Base-by-base conservation (phyloP, 1,140 invertebrate species). In the Aleiodes sp. region DNA sequence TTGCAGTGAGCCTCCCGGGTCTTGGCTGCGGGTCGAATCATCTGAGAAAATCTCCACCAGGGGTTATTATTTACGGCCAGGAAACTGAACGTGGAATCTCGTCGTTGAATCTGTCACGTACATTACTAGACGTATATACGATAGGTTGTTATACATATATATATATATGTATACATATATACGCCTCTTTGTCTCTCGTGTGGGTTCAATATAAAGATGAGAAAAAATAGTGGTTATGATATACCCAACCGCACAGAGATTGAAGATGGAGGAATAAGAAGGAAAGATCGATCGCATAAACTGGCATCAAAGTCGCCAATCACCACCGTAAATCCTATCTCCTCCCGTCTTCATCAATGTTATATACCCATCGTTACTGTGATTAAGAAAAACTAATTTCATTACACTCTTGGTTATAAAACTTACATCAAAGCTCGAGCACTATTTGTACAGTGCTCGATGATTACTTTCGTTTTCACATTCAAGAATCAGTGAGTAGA, bases 21-120 rank as follows among this genome's bases (percentile, higher is more conserved):
- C 67, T 69, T 41, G 41, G 39, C 60, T 69, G 67, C 67, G 67
- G 67, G 67, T 69, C 67, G 60, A 69, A 69, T 69, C 67, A 69
- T 69, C 67, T 69, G 72, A 65, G 72, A 73, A 73, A 70, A 73
- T 73, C 72, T 73, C 69, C 29, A 41, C 41, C 57, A 60, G 46
- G 52, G 60, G 68, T 66, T 71, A 73, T 71, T 68, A 70, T 73
- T 73, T 71, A 71, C 65, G 65, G 65, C 35, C 61, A 46, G 46
- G 46, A 46, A 73, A 69, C 67, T 69, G 24, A 56, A 63, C 60
- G 67, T 65, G 62, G 66, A 68, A 73, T 73, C 72, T 73, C 65
- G 35, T 68, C 69, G 69, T 65, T 61, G 59, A 52, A 68, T 73
- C 69, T 73, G 72, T 73, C 72, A 71, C 69, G 72, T 68, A 64